Conservation (phyloP, 2,797 vertebrate genomes). For the Anguilla anguilla region DNA sequence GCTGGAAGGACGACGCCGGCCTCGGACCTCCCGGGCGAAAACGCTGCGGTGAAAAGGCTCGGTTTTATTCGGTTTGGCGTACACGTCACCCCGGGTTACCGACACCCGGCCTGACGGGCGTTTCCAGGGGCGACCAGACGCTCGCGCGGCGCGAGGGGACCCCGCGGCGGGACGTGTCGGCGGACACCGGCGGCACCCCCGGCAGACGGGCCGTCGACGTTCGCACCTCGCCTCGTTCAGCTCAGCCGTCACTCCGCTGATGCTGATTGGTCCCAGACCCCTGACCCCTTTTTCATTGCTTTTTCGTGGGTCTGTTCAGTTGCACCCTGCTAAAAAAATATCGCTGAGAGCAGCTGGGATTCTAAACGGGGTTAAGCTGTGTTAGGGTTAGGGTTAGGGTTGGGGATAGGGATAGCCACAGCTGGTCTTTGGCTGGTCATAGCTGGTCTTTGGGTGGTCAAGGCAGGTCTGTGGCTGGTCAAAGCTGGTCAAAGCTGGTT, state of each 20-base stretch:
- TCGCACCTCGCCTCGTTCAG: not conserved
- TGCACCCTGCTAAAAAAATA: not conserved
- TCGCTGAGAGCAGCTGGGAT: no score
- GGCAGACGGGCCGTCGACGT: constrained; percentile 7
- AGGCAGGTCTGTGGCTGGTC: no score
- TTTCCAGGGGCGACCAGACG: constrained; percentile 12
- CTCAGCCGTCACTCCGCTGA: not conserved
- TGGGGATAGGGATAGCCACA: no score
- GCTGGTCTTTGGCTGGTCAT: no score
- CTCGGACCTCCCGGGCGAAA: constrained; percentile 17
- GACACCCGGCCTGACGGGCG: not conserved
- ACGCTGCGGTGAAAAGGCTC: constrained; percentile 10
- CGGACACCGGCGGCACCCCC: constrained; percentile 13
- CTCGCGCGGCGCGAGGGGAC: not conserved
- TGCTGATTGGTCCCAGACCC: constrained; percentile 24
- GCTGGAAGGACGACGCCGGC: not conserved
- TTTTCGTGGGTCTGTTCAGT: not conserved
- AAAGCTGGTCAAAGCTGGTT: no score
- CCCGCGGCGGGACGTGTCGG: not conserved
- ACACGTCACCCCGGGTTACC: constrained; percentile 5
- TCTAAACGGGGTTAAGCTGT: no score
- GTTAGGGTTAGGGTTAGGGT: no score
- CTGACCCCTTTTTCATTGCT: constrained; percentile 12
- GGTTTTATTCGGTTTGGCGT: constrained; percentile 31
- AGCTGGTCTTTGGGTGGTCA: no score